Conservation (phyloP, 1,140 invertebrate species). For the Nebria ingens region DNA sequence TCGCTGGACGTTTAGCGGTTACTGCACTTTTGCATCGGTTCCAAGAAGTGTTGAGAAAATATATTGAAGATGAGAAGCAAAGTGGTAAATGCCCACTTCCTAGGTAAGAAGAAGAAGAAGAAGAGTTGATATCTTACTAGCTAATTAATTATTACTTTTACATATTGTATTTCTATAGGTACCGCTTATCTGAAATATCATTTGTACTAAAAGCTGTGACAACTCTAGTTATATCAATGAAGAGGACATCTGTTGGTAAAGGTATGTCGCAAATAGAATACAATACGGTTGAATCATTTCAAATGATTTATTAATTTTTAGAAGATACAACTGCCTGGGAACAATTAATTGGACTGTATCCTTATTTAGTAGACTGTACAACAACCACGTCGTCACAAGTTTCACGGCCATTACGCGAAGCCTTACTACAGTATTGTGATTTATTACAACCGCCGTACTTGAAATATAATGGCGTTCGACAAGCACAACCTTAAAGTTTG, state of each 20-base stretch:
- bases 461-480: neutral
- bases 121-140: slow-evolving; percentile 11
- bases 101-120: no score
- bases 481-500: neutral
- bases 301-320: slow-evolving; percentile 34
- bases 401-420: slow-evolving; percentile 71
- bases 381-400: slow-evolving; percentile 66
- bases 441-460: slow-evolving; percentile 58
- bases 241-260: slow-evolving; percentile 79
- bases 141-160: slow-evolving; percentile 12
- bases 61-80: slow-evolving; percentile 77
- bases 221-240: slow-evolving; percentile 82
- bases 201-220: slow-evolving; percentile 94
- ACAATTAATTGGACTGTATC: slow-evolving; percentile 84
- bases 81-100: slow-evolving; percentile 85
- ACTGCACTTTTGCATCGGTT: slow-evolving; percentile 84
- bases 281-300: slow-evolving; percentile 8
- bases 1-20: slow-evolving; percentile 79
- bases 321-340: slow-evolving; percentile 85
- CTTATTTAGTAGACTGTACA: slow-evolving; percentile 81
- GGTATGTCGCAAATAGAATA: slow-evolving; percentile 44
- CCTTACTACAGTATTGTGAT: slow-evolving; percentile 79
- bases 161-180: slow-evolving; percentile 46
- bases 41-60: slow-evolving; percentile 83
- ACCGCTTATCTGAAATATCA: slow-evolving; percentile 88